phyloP scores from a whole-genome alignment of 2,113 vertebrate species.

The Pseudorasbora parva region DNA sequence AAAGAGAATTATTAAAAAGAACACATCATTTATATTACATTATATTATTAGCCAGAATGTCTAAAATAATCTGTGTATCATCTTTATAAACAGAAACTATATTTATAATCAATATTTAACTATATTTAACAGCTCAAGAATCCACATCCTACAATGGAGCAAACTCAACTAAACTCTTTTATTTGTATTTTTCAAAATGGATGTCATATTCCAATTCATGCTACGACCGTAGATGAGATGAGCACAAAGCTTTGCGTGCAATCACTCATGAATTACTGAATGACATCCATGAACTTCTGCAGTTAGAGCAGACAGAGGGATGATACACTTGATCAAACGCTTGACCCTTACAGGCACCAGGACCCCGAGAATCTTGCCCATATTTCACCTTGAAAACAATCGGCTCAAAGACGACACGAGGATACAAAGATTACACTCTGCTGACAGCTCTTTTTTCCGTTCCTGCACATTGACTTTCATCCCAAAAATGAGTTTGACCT shows the following conservation, averaged over 20 bases:
- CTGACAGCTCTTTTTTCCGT: neutral
- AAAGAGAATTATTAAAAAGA: too few species aligned
- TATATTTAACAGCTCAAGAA: neutral
- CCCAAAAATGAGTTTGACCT: conserved; percentile 57
- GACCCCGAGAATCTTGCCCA: neutral
- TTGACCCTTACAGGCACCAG: conserved; percentile 11
- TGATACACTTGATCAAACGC: neutral
- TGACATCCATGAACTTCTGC: conserved; percentile 51
- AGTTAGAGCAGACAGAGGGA: neutral
- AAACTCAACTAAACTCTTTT: neutral
- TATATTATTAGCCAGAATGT: too few species aligned
- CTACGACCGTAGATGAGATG: conserved; percentile 10
- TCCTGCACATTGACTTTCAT: neutral
- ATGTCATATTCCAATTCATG: conserved; percentile 56
- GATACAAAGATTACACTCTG: neutral
- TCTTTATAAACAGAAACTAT: neutral
- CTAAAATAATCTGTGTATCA: too few species aligned
- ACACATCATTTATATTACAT: too few species aligned
- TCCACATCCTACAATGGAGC: neutral
- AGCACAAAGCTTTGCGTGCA: conserved; percentile 55
- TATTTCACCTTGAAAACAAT: neutral
- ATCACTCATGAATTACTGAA: conserved; percentile 56
- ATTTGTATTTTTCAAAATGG: conserved; percentile 6
- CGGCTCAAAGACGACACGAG: neutral
- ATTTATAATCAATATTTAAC: neutral